Percentiles rank a stretch among this genome's conserved stretches.
Conservation (phyloP, 2,113 vertebrate genomes). For the Ciconia boyciana region DNA sequence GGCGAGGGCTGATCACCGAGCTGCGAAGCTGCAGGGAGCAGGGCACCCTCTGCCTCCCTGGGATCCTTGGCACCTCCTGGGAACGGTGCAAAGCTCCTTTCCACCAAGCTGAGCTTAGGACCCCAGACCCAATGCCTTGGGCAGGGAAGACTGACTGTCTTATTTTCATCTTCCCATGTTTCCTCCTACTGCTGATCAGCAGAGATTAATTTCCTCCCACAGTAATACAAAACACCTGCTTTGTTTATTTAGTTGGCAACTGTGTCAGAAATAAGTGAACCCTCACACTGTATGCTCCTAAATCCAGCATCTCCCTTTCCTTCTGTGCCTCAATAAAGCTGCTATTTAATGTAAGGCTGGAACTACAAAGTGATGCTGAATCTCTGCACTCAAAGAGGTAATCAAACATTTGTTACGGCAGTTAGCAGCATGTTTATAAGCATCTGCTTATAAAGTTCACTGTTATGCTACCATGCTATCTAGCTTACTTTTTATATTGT, state of each 20-base stretch:
- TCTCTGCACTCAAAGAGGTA: neutral
- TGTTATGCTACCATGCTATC: neutral
- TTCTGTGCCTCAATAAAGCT: neutral
- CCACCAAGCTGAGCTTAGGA: neutral
- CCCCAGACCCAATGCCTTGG: neutral
- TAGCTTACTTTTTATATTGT: neutral
- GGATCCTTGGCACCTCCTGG: too few species aligned
- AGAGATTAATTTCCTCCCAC: neutral
- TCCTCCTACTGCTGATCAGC: neutral
- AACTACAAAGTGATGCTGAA: neutral
- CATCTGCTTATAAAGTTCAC: neutral
- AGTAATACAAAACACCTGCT: neutral
- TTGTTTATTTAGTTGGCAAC: neutral
- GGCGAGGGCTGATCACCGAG: neutral
- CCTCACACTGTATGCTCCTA: neutral
- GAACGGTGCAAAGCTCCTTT: neutral
- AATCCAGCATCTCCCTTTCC: neutral
- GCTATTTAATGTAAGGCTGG: neutral
- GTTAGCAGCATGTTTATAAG: neutral
- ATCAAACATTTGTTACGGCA: too few species aligned
- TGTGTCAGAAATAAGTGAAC: neutral
- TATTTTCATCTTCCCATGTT: neutral
- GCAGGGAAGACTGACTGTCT: neutral
- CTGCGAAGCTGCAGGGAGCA: neutral
- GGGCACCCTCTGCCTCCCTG: neutral